Conservation (phyloP, 2,888 invertebrate species). For the Hirtodrosophila cameraria region DNA sequence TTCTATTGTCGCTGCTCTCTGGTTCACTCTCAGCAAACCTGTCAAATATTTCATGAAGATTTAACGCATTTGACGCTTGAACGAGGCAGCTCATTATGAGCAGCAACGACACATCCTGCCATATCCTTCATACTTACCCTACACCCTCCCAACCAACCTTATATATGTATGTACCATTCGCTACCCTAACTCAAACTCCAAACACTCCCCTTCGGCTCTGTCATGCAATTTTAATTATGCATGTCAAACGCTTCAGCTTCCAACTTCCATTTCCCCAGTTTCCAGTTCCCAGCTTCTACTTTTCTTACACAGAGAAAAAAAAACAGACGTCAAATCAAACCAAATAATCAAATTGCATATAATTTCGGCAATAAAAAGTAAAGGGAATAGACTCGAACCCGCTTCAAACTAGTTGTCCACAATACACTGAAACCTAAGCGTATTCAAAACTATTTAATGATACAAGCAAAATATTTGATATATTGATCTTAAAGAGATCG, state of each 20-base stretch:
- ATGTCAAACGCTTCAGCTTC: slow-evolving; percentile 50
- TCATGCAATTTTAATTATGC: slow-evolving; percentile 59
- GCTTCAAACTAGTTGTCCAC: too few species aligned
- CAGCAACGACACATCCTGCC: slow-evolving; percentile 1
- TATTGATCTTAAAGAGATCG: too few species aligned
- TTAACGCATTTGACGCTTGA: slow-evolving; percentile 64
- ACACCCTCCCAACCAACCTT: background rate
- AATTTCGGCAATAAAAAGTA: too few species aligned
- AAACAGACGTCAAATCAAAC: too few species aligned
- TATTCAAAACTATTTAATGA: too few species aligned
- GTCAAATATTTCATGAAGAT: slow-evolving; percentile 64
- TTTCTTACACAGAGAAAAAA: too few species aligned
- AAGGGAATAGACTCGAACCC: too few species aligned
- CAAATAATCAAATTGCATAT: too few species aligned
- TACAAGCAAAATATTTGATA: too few species aligned
- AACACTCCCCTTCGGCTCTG: background rate
- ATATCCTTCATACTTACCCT: background rate
- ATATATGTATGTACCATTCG: background rate
- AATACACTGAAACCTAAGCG: too few species aligned
- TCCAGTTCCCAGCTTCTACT: background rate
- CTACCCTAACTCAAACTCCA: background rate
- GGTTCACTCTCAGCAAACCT: slow-evolving; percentile 21
- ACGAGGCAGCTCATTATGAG: slow-evolving; percentile 59
- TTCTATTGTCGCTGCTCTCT: background rate
- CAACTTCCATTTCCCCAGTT: slow-evolving; percentile 12